Percentiles rank a stretch among this genome's conserved stretches.
Conservation (phyloP, 2,113 vertebrate species). For the Oncorhynchus masou region DNA sequence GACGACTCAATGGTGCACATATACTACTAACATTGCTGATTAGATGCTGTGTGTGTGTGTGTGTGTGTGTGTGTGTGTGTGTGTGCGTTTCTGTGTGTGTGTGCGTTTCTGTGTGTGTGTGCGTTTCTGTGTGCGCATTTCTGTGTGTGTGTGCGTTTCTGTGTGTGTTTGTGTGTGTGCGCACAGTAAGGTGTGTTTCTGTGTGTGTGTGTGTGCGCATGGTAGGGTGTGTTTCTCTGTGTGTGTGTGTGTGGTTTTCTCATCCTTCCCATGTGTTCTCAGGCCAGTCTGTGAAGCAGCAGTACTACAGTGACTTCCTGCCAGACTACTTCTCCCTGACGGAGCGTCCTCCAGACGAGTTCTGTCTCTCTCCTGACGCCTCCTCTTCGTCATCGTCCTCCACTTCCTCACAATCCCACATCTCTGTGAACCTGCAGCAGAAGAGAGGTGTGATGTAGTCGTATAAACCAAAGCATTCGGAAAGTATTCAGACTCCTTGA, state of each 20-base stretch:
- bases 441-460: constrained; percentile 78
- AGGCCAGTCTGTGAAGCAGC: constrained; percentile 76
- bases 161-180: background rate
- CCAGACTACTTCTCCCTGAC: constrained; percentile 93
- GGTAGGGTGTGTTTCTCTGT: background rate
- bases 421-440: constrained; percentile 88
- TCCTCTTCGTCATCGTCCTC: constrained; percentile 78
- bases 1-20: constrained; percentile 80
- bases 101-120: background rate
- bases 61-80: background rate
- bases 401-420: constrained; percentile 74
- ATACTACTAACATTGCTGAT: background rate
- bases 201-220: accelerated
- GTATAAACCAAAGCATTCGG: no score
- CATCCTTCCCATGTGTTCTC: constrained; percentile 16
- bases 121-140: background rate
- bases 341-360: constrained; percentile 93
- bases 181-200: no score
- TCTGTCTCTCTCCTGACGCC: constrained; percentile 92
- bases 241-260: no score
- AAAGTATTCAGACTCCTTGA: no score
- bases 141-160: constrained; percentile 4
- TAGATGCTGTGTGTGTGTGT: background rate
- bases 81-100: constrained; percentile 3
- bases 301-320: constrained; percentile 85